Evolutionary conservation across 2,888 invertebrate species (phyloP).

Genomic region (Thera obeliscata): DNA sequence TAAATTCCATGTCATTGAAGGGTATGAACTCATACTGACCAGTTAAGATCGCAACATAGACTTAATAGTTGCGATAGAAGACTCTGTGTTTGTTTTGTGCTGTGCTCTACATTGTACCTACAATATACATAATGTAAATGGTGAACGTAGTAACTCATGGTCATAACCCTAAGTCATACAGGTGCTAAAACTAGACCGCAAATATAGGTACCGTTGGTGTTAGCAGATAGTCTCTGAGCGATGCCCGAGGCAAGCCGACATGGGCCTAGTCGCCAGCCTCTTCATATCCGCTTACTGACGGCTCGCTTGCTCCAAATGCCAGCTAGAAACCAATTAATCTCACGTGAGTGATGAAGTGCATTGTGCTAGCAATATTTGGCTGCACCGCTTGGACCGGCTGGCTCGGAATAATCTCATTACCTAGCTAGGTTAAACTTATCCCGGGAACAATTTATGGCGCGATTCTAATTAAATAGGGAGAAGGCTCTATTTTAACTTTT

Average conservation of each 20-base stretch:
- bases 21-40: too few species aligned
- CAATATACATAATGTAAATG: background rate
- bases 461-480: conserved; percentile 37
- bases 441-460: conserved; percentile 35
- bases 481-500: conserved; percentile 34
- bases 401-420: conserved; percentile 36
- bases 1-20: background rate
- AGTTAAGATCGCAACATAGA: too few species aligned
- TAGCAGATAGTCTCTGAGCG: conserved; percentile 10
- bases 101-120: too few species aligned
- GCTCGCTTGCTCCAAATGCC: conserved; percentile 54
- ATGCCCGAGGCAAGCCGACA: conserved; percentile 32
- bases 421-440: conserved; percentile 32
- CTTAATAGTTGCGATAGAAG: too few species aligned
- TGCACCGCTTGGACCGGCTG: conserved; percentile 30
- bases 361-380: conserved; percentile 46
- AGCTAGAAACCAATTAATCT: conserved; percentile 60
- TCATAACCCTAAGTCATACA: background rate
- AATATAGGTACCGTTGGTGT: conserved; percentile 12
- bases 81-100: too few species aligned
- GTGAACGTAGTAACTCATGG: conserved; percentile 10
- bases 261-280: conserved; percentile 42
- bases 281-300: conserved; percentile 61
- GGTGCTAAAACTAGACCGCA: conserved; percentile 2
- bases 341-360: conserved; percentile 58